Evolutionary conservation across 2,888 invertebrate species (phyloP), one percentile per base, ranked within the genome.

Genomic region (Caenorhabditis sp.): DNA sequence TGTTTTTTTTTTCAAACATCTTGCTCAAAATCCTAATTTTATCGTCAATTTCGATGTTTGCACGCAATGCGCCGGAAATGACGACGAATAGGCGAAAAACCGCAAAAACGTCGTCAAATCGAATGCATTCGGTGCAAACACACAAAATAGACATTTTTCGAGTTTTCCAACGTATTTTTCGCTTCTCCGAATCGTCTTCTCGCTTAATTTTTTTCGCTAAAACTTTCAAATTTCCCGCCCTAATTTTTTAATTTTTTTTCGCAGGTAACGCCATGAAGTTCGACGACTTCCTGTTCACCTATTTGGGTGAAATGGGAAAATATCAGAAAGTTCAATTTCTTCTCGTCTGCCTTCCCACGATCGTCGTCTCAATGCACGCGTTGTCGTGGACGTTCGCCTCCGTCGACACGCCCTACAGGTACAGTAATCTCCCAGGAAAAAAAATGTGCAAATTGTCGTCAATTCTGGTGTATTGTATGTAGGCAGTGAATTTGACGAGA

Each of bases 361-460:
- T 92, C 28, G 85, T 92, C 69, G 89, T 89, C 24, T 89, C 92
- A 8, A 90, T 92, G 90, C 92, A 92, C 82, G 90, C 90, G 2
- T 79, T 92, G n/a, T 88, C 90, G 14, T 92, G 92, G 92, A 92
- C 92, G 0, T 92, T 92, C 73, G 90, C 91, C 0, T 91, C 88
- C 0, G 86, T 90, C 5, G 86, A 89, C 35, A 85, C 89, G n/a
- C 88, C 86, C 16, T 88, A 90, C 82, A 85, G 90, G 88, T 90
- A 22, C 58, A 16, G 44, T 26, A 44, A 26, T 19, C n/a, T n/a
- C n/a, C 31, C 28, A 0, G 7, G 10, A 24, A 10, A 35, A 35
- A 6, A 14, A 14, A 10, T 44, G 5, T 44, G 4, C 4, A 14
- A 44, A 14, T 10, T 44, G 10, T 44, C 16, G 49, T 49, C 49